Conservation (phyloP, 2,113 vertebrate species). For the Pterocles orientalis region DNA sequence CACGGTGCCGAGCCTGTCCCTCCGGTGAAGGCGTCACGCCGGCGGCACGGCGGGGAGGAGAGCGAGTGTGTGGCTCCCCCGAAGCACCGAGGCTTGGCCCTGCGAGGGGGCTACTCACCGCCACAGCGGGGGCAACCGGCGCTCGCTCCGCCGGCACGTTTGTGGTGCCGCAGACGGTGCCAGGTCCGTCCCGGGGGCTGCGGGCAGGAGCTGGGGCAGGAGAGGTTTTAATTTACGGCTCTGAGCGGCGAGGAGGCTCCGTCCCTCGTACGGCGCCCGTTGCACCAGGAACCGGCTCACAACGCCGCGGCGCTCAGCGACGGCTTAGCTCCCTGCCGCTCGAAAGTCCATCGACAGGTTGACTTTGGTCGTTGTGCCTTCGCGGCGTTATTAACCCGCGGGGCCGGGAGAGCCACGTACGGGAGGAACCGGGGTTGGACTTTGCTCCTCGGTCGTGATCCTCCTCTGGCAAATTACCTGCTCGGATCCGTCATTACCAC, state of each 20-base stretch:
- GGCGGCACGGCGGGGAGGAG: rapidly evolving
- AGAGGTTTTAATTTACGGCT: background rate
- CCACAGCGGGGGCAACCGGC: background rate
- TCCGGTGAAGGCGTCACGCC: background rate
- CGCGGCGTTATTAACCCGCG: background rate
- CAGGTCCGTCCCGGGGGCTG: background rate
- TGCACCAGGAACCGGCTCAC: background rate
- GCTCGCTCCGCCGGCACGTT: background rate
- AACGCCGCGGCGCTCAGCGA: background rate
- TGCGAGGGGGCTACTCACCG: background rate
- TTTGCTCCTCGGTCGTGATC: background rate
- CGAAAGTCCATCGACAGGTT: background rate
- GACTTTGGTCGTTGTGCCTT: background rate
- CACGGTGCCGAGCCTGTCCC: background rate
- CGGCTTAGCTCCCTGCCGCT: no score
- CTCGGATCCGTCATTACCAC: background rate
- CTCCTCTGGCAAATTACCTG: background rate
- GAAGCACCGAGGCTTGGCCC: background rate
- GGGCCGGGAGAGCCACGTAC: background rate
- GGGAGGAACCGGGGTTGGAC: background rate
- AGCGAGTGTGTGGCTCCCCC: no score
- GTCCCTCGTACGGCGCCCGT: rapidly evolving
- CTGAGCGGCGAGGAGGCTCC: rapidly evolving
- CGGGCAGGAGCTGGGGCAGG: background rate
- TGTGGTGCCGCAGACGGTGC: background rate